Conservation (phyloP, 2,888 invertebrate species). For the Drymonia ruficornis region DNA sequence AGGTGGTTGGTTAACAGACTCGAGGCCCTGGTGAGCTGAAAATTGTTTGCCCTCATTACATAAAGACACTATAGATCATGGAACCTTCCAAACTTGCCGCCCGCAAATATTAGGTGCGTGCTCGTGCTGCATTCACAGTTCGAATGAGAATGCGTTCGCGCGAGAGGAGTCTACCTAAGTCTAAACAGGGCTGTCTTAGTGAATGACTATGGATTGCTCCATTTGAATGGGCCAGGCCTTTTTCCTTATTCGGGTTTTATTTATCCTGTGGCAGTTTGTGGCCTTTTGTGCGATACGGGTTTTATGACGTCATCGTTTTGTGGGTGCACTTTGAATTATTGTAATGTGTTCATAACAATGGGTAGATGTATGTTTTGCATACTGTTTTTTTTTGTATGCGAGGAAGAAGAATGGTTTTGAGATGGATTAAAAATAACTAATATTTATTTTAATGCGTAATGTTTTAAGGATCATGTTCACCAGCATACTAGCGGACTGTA, state of each 20-base stretch:
- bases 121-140: too few relatives aligned
- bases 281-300: conserved; percentile 15
- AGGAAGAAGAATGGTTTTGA: not conserved
- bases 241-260: conserved; percentile 19
- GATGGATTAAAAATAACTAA: too few relatives aligned
- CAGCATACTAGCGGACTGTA: too few relatives aligned
- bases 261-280: conserved; percentile 24
- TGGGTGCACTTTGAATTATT: conserved; percentile 1
- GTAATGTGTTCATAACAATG: not conserved
- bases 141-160: too few relatives aligned
- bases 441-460: too few relatives aligned
- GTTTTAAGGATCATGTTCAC: too few relatives aligned
- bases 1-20: too few relatives aligned
- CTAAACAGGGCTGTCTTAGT: conserved; percentile 1
- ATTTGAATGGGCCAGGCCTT: conserved; percentile 35
- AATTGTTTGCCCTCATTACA: too few relatives aligned
- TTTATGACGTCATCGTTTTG: not conserved
- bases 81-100: too few relatives aligned
- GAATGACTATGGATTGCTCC: conserved; percentile 19
- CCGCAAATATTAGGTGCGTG: too few relatives aligned
- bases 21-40: too few relatives aligned
- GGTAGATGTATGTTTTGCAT: not conserved
- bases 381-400: not conserved
- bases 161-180: not conserved
- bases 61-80: too few relatives aligned